Evolutionary conservation across 1,140 invertebrate genomes (phyloP).

Genomic region (Drosophila sucinea): DNA sequence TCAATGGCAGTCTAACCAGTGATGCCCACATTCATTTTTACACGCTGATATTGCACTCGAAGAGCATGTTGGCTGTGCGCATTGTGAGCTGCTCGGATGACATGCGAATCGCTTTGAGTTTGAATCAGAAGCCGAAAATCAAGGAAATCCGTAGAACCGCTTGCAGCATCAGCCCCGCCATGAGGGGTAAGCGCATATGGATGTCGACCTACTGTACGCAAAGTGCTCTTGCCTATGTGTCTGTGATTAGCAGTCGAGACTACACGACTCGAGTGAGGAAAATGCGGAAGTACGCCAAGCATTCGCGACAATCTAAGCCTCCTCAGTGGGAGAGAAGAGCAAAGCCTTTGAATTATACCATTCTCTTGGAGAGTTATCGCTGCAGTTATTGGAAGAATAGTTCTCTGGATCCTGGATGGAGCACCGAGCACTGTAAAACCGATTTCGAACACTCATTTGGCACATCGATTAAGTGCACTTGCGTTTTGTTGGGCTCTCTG

Average conservation of each 20-base stretch:
- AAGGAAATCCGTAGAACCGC: neutral
- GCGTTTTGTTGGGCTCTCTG: conserved; percentile 21
- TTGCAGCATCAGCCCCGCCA: conserved; percentile 15
- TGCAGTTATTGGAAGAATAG: conserved; percentile 33
- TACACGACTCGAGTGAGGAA: no score
- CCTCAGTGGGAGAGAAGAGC: no score
- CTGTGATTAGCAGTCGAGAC: neutral
- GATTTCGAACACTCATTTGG: conserved; percentile 13
- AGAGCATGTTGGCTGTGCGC: conserved; percentile 30
- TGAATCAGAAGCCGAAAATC: conserved; percentile 15
- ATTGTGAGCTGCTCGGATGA: conserved; percentile 16
- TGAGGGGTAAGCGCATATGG: conserved; percentile 36
- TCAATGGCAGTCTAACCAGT: conserved; percentile 11
- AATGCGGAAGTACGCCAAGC: neutral
- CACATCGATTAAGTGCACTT: conserved; percentile 17
- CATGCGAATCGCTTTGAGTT: conserved; percentile 7
- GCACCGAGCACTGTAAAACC: conserved; percentile 16
- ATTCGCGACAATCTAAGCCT: neutral
- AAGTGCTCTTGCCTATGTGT: conserved; percentile 19
- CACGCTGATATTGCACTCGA: neutral
- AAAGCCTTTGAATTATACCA: conserved; percentile 24
- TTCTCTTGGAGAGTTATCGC: conserved; percentile 32
- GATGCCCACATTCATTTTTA: conserved; percentile 23
- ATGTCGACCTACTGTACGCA: conserved; percentile 17
- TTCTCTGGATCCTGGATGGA: conserved; percentile 30